Base-by-base conservation (phyloP, 2,113 vertebrate genomes). In the Neotoma lepida region DNA sequence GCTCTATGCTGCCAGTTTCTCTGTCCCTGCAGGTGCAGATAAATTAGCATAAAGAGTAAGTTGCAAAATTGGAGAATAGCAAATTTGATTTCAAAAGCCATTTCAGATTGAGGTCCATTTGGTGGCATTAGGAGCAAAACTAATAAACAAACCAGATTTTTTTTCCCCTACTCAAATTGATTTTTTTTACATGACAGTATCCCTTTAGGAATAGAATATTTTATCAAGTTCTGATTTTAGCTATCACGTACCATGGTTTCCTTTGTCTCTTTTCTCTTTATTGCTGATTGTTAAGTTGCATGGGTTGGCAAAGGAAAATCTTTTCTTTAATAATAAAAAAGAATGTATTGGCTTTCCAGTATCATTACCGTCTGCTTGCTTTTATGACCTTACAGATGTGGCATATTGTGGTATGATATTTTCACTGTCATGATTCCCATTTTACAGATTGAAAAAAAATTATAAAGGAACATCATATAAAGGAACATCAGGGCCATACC, bases 21-120 rank as follows among this genome's bases (percentile, higher is more conserved):
- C 92, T 97, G 96, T 96, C 94, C 96, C 97, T 87, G 97, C 96
- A 97, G 97, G 97, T 97, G 96, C 97, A 96, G 96, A 96, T 94
- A 96, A 93, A 97, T 97, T 97, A 97, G 96, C 97, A 97, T 97
- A 97, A 95, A 97, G 92, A 96, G 97, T 94, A 96, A 97, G 95
- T 96, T 96, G 94, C 92, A 91, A 95, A 96, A 96, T 90, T 95
- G 94, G 96, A 97, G 96, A 96, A 92, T 22, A 92, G 95, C 94
- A 97, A 96, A 97, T 97, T 94, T 96, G 97, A 97, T 97, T 97
- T 97, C 91, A 92, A 97, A 97, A 97, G 96, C 97, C 94, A 94
- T 97, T 97, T 96, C 93, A 96, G 96, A 96, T 88, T 92, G 97
- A 97, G 88, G 97, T 97, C 97, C 96, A 97, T 97, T 97, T 96